Conservation (phyloP, 2,888 invertebrate species). For the Chouioia cunea region DNA sequence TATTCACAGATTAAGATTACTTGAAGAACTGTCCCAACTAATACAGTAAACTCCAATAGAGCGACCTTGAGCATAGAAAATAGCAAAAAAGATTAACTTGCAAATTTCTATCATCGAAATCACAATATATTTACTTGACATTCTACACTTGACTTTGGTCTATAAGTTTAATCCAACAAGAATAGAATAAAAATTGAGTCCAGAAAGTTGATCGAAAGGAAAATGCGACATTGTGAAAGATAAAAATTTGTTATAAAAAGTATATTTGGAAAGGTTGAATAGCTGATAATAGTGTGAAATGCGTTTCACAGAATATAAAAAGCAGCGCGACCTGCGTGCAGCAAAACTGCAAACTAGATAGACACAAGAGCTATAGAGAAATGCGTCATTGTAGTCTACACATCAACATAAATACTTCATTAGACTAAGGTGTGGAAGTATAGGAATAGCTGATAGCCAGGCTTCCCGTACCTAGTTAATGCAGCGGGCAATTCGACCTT, state of each 20-base stretch:
- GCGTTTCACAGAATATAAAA: not conserved
- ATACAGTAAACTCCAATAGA: conserved; percentile 23
- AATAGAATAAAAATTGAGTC: conserved; percentile 13
- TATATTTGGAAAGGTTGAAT: conserved; percentile 11
- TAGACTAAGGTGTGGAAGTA: conserved; percentile 5
- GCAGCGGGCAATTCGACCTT: conserved; percentile 65
- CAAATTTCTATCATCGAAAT: conserved; percentile 31
- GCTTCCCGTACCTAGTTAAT: conserved; percentile 64
- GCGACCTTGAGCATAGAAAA: conserved; percentile 12
- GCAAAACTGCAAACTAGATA: conserved; percentile 11
- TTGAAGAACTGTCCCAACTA: conserved; percentile 22
- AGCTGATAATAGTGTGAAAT: not conserved
- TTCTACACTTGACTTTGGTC: conserved; percentile 20
- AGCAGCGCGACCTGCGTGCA: not conserved
- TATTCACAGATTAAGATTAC: conserved; percentile 23
- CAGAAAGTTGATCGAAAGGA: conserved; percentile 8
- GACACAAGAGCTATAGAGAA: not conserved
- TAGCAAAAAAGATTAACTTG: conserved; percentile 14
- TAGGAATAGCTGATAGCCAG: conserved; percentile 55
- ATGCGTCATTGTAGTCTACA: not conserved
- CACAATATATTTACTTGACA: conserved; percentile 18
- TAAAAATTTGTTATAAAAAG: conserved; percentile 6
- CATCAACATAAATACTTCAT: conserved; percentile 12
- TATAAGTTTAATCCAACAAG: conserved; percentile 25
- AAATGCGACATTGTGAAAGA: not conserved